Evolutionary conservation across 1,140 invertebrate species (phyloP), one percentile per base, ranked within the genome.

Genomic region (Heliothis virescens): DNA sequence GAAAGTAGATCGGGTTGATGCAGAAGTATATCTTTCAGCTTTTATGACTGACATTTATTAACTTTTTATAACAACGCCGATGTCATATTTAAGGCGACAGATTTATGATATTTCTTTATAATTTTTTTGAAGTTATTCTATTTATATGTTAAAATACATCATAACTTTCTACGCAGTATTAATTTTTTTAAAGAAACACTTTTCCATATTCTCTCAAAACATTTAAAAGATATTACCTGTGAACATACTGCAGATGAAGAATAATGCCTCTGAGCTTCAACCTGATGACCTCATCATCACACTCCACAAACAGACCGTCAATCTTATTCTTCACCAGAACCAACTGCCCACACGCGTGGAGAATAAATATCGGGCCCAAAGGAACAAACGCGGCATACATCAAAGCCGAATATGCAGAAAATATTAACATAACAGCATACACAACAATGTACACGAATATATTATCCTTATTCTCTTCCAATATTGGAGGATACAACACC

Each of bases 341-440:
- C 29, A 92, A 52, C 57, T 89, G 87, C 9, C 86, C 90, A 73
- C 90, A 89, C 9, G 82, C 85, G 73, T 91, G 89, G 16, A 91
- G 76, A 75, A 89, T 87, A 52, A 90, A 86, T 62, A 89, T 86
- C 10, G 89, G 84, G 9, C 85, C 85, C 34, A 92, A 16, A 0
- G 90, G 88, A 11, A 80, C 78, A 77, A 85, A 85, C 4, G 80
- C 84, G 10, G 82, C 47, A 29, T 87, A 88, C 59, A 83, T 83
- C 5, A 80, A 47, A 12, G 72, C 5, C 1, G 80, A 52, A 60
- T 86, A 88, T 1, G 82, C 9, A 47, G 69, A 84, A 47, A 73
- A 88, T 73, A 74, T 86, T 10, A 83, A 50, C 47, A 82, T 78
- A 9, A 76, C 12, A 0, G 78, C 10, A 21, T 80, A 86, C 5